phyloP scores from a whole-genome alignment of 2,888 invertebrate genomes.

The Drosophila birchii region DNA sequence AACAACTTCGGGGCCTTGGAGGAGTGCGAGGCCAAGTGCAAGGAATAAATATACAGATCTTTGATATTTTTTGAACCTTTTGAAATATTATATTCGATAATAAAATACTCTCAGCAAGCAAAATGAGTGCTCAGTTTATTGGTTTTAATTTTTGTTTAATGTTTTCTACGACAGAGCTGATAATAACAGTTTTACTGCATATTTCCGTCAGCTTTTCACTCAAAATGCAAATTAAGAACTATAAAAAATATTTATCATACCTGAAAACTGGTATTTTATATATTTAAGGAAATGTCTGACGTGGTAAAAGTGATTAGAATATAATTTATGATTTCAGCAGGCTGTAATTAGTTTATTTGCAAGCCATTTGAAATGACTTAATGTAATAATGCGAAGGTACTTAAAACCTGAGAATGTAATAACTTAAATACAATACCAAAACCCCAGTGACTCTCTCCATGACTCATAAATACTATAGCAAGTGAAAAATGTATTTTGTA shows the following conservation, averaged over 20 bases:
- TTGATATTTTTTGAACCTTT: background rate
- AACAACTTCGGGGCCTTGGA: constrained; percentile 56
- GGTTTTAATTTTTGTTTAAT: background rate
- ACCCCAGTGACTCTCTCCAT: background rate
- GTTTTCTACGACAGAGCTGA: no score
- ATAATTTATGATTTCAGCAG: background rate
- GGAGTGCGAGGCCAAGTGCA: constrained; percentile 56
- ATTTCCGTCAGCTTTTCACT: background rate
- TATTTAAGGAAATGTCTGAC: background rate
- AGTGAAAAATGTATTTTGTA: constrained; percentile 5
- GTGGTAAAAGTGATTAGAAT: background rate
- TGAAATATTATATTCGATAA: background rate
- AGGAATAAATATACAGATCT: constrained; percentile 18
- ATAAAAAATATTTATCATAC: background rate
- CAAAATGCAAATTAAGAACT: background rate
- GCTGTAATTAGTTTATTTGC: background rate
- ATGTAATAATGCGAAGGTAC: background rate
- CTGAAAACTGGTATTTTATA: background rate
- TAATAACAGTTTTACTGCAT: background rate
- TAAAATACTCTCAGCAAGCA: background rate
- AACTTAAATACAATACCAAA: background rate
- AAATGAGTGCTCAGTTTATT: background rate
- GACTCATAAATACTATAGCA: background rate
- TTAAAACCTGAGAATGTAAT: background rate
- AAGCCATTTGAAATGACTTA: background rate